A percentile compares a stretch with the other conserved stretches of the same genome.
These are phyloP conservation scores for Spinus olivaceus DNA, from an alignment of 2,797 vertebrate genomes.

Conservation along the genomic window DNA sequence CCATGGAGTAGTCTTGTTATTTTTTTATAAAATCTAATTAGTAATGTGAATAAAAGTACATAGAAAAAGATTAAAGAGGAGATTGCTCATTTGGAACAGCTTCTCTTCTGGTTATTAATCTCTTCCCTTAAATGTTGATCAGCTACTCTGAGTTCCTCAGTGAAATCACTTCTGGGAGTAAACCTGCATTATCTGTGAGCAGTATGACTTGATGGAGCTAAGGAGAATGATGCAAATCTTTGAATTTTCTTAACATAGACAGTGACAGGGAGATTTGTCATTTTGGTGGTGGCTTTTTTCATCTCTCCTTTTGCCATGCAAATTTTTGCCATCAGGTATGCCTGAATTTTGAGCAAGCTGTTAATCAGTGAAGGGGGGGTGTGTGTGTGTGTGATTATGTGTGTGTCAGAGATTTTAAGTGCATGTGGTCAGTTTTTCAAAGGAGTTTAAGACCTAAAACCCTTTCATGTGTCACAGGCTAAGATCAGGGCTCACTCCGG, in stretches of 20 bases:
- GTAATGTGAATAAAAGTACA: neutral
- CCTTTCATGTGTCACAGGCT: neutral
- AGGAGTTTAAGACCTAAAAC: neutral
- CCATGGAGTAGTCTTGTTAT: neutral
- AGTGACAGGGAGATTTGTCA: neutral
- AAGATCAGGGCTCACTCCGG: neutral
- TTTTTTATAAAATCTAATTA: neutral
- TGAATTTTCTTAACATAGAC: neutral
- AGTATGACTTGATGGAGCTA: neutral
- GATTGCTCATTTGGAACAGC: neutral
- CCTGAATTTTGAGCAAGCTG: neutral
- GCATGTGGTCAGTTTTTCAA: neutral
- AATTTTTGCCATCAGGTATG: neutral
- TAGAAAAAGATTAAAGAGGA: neutral
- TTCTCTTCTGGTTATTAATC: neutral
- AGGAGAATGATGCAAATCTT: neutral
- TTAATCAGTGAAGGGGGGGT: neutral
- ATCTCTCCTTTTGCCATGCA: neutral
- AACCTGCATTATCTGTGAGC: neutral
- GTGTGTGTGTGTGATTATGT: accelerated
- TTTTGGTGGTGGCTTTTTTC: neutral
- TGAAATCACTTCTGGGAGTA: neutral
- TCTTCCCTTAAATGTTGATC: neutral
- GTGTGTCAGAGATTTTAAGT: neutral
- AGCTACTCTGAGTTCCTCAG: neutral